phyloP scores from a whole-genome alignment of 2,113 vertebrate species.

The Ramphastos sulfuratus region DNA sequence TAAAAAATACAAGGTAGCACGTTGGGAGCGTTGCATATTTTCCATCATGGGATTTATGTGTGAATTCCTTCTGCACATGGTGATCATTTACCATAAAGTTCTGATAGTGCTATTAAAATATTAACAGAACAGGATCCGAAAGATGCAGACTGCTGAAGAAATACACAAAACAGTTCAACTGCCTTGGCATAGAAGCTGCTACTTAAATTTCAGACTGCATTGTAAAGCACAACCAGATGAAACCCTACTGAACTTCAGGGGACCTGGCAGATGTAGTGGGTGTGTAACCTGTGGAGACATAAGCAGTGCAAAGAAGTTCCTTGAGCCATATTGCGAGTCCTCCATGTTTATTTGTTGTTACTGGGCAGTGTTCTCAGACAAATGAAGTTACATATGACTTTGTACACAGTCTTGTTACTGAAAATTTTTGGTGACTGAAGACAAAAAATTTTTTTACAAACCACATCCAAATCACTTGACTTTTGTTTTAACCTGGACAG shows the following conservation, averaged over 20 bases:
- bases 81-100: background rate
- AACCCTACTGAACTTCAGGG: background rate
- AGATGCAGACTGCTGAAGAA: background rate
- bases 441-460: background rate
- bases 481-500: background rate
- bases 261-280: background rate
- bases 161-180: background rate
- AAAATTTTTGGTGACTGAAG: background rate
- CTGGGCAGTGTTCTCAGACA: background rate
- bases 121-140: background rate
- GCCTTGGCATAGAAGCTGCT: constrained; percentile 24
- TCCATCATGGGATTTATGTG: background rate
- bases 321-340: background rate
- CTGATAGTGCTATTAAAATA: constrained; percentile 26
- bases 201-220: background rate
- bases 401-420: background rate
- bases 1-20: background rate
- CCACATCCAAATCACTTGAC: background rate
- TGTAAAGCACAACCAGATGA: constrained; percentile 36
- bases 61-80: background rate
- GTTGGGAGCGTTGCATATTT: background rate
- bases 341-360: background rate
- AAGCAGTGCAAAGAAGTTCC: background rate
- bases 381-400: background rate
- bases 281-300: background rate